Evolutionary conservation across 1,140 invertebrate genomes (phyloP).

Genomic region (Drosophila aff.): DNA sequence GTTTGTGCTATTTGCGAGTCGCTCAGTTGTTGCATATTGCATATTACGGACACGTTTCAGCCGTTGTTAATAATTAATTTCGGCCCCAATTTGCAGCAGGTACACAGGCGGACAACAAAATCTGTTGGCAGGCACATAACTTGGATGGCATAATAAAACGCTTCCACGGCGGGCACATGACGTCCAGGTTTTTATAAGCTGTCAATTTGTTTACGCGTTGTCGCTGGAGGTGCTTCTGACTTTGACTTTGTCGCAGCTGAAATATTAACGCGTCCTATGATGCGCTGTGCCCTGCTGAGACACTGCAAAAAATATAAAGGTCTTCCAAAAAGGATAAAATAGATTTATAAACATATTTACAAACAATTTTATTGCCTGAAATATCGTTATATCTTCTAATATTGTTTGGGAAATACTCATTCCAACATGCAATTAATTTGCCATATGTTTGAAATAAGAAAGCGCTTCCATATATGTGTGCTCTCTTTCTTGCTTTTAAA

Average conservation of each 20-base stretch:
- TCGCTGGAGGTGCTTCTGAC: conserved; percentile 44
- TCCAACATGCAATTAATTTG: too few relatives aligned
- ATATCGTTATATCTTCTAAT: not conserved
- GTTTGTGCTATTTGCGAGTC: not conserved
- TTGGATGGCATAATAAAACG: conserved; percentile 81
- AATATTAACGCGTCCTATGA: conserved; percentile 71
- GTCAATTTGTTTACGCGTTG: conserved; percentile 78
- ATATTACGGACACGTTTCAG: conserved; percentile 69
- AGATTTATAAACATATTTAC: not conserved
- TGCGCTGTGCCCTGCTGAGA: conserved; percentile 46
- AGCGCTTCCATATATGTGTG: too few relatives aligned
- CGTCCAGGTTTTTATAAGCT: conserved; percentile 81
- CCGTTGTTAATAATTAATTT: conserved; percentile 76
- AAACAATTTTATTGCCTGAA: not conserved
- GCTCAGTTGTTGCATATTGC: conserved; percentile 28
- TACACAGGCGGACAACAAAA: conserved; percentile 13
- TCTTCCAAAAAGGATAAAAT: too few relatives aligned
- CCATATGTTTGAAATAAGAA: too few relatives aligned
- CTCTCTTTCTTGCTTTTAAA: too few relatives aligned
- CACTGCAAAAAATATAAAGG: conserved; percentile 1
- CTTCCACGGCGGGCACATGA: conserved; percentile 65
- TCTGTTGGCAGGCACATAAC: conserved; percentile 61
- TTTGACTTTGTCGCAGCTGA: conserved; percentile 70
- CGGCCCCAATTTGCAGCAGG: conserved; percentile 31
- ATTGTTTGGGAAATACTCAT: not conserved